Evolutionary conservation across 2,888 invertebrate genomes (phyloP), one percentile per base, ranked within the genome.

Genomic region (Mimumesa dahlbomi): DNA sequence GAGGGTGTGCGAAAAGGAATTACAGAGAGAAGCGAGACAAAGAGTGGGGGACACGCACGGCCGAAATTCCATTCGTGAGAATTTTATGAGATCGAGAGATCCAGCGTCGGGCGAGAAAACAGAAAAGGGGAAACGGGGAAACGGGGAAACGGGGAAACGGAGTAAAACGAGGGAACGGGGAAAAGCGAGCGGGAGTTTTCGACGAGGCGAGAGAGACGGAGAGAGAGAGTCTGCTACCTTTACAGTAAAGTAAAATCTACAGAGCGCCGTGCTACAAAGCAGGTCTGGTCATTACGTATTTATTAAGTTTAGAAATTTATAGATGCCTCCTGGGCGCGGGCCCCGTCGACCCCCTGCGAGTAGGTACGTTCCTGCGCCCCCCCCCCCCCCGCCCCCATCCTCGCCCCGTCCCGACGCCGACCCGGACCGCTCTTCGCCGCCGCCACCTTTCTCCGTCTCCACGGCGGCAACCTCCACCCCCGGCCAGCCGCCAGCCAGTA

Each of bases 281-380:
- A 88, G 86, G 85, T 84, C 84, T 82, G 83, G 82, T 87, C 87
- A 88, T 89, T 89, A 89, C 81, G 86, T 89, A 89, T 89, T 89
- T 89, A 89, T 89, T 88, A 89, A 89, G 85, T 89, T 89, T 88
- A 88, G 85, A 85, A 88, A 89, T 89, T 89, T 89, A 89, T 89
- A 88, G 87, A 85, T 84, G 85, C 87, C 87, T 86, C 85, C 82
- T 87, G 88, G 87, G 87, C 85, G 82, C 82, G 84, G 83, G 82
- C 82, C 68, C 73, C 81, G 77, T 77, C 81, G 73, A 69, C 75
- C 81, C 76, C 75, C 69, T 58, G 56, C 76, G 57, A 61, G 58
- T 67, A 75, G 74, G 54, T 75, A 77, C 79, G 64, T 61, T 68
- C 54, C 73, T 71, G 52, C 62, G 61, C 50, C 75, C 38, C 52